These are phyloP conservation scores for Camponotus pennsylvanicus DNA, from an alignment of 1,140 invertebrate species.

Conservation along the genomic window DNA sequence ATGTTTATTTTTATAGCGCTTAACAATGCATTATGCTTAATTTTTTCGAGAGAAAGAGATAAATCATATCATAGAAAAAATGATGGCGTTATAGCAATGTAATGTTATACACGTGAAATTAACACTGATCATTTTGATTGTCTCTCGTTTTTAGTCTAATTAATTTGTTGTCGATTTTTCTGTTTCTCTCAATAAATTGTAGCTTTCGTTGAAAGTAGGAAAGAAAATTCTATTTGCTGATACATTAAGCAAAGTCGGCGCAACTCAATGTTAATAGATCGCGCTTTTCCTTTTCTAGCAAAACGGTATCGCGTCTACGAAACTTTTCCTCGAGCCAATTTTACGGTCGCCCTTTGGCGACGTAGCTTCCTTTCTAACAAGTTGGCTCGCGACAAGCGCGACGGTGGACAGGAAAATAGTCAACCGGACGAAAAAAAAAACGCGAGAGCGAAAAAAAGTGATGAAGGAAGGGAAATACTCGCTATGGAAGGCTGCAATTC, in stretches of 20 bases:
- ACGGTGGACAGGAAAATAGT: slow-evolving; percentile 58
- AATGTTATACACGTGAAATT: neutral
- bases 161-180: slow-evolving; percentile 12
- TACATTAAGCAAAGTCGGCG: slow-evolving; percentile 8
- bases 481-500: slow-evolving; percentile 39
- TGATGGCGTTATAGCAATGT: neutral
- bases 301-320: slow-evolving; percentile 63
- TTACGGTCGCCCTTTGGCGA: slow-evolving; percentile 73
- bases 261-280: slow-evolving; percentile 61
- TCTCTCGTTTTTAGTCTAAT: neutral
- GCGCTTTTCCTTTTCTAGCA: slow-evolving; percentile 45
- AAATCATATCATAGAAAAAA: neutral
- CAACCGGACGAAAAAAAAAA: slow-evolving; percentile 37
- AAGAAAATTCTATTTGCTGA: slow-evolving; percentile 44
- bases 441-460: slow-evolving; percentile 54
- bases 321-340: slow-evolving; percentile 74
- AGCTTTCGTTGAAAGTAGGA: neutral
- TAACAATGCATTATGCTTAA: neutral
- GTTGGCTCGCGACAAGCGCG: slow-evolving; percentile 63
- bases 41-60: neutral
- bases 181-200: neutral
- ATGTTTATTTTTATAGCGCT: neutral
- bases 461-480: slow-evolving; percentile 20
- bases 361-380: slow-evolving; percentile 71
- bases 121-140: neutral